Evolutionary conservation across 35 echinoderm and acorn worm species (phyloP).

Genomic region (Ptychodera flava): DNA sequence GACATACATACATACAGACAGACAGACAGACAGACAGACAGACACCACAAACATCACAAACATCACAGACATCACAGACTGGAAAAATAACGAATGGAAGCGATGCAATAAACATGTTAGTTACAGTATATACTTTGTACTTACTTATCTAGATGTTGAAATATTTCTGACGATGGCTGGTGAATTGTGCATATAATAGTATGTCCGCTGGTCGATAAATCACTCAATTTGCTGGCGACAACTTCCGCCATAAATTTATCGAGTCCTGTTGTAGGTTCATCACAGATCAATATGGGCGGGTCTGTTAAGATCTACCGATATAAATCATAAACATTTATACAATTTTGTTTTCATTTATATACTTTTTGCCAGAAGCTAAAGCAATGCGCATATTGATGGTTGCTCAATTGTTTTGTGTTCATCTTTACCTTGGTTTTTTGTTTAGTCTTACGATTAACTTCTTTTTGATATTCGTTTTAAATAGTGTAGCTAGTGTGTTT

Average conservation of each 20-base stretch:
- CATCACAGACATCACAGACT: no score
- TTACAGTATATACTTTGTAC: not conserved
- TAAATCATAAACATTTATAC: no score
- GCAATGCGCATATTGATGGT: no score
- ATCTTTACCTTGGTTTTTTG: no score
- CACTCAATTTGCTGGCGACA: conserved; percentile 40
- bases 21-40: not conserved
- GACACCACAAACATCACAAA: not conserved
- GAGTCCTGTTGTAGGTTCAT: conserved; percentile 72
- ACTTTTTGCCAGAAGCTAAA: no score
- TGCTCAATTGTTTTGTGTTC: no score
- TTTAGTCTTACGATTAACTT: no score
- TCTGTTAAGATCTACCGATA: conserved; percentile 61
- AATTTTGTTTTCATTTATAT: no score
- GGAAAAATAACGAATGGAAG: no score
- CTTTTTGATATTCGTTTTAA: no score
- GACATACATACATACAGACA: not conserved
- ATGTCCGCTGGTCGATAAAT: conserved; percentile 41
- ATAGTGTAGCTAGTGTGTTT: no score
- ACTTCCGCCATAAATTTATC: conserved; percentile 73
- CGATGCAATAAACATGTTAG: no score
- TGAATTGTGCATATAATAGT: conserved; percentile 70
- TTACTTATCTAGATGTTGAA: conserved; percentile 47
- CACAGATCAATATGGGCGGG: conserved; percentile 59
- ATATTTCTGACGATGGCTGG: conserved; percentile 74